Conservation (phyloP, 2,888 invertebrate species). For the Epirrita christyi region DNA sequence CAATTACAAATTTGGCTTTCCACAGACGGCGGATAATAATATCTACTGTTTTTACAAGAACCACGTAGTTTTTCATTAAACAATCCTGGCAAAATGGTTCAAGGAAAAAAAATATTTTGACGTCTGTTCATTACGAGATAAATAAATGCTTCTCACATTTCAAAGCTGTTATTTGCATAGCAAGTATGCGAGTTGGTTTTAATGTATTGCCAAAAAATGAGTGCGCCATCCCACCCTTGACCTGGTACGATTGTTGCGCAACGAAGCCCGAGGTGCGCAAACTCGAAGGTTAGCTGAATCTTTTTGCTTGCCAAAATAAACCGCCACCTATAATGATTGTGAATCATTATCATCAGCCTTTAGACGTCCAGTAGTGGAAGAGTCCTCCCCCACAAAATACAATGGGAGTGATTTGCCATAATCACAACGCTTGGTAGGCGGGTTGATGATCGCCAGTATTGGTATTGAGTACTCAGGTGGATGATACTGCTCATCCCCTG, state of each 20-base stretch:
- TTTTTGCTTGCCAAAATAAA: slow-evolving; percentile 66
- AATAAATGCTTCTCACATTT: slow-evolving; percentile 41
- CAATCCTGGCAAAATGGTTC: slow-evolving; percentile 8
- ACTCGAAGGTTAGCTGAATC: slow-evolving; percentile 62
- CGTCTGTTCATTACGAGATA: slow-evolving; percentile 18
- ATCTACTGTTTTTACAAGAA: background rate
- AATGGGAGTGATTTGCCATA: too few species aligned
- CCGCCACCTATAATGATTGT: slow-evolving; percentile 10
- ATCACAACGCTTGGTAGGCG: too few species aligned
- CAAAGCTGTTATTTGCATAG: slow-evolving; percentile 57
- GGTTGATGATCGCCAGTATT: too few species aligned
- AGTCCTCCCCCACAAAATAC: too few species aligned
- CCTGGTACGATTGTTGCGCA: slow-evolving; percentile 65
- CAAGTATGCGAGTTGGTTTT: slow-evolving; percentile 55
- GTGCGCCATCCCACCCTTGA: slow-evolving; percentile 76
- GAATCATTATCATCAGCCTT: too few species aligned
- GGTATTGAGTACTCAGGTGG: too few species aligned
- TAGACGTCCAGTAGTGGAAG: too few species aligned
- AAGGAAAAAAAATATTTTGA: slow-evolving; percentile 21
- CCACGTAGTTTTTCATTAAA: background rate
- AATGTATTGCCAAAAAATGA: slow-evolving; percentile 68
- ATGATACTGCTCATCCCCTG: too few species aligned
- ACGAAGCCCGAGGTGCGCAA: slow-evolving; percentile 63
- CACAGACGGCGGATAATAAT: too few species aligned
- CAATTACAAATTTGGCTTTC: too few species aligned